A percentile compares a stretch with the other conserved stretches of the same genome.
These are phyloP conservation scores for Oceanodroma leucorhoa DNA, from an alignment of 2,797 vertebrate genomes.

Conservation along the genomic window DNA sequence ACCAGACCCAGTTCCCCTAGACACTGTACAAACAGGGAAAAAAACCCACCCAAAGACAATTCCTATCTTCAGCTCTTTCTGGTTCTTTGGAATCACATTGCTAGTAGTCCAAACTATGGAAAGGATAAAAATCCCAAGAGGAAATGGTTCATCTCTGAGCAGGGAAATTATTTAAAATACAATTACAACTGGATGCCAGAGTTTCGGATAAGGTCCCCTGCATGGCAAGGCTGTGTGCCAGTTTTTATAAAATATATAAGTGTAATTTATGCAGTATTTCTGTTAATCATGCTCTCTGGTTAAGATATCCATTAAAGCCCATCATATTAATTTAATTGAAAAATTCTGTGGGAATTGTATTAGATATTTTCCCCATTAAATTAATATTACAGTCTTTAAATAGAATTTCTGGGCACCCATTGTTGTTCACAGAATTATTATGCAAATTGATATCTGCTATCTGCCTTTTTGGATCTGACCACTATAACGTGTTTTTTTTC, in stretches of 20 bases:
- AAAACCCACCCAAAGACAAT: background rate
- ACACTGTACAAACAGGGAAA: background rate
- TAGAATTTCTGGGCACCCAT: conserved; percentile 58
- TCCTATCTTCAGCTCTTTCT: background rate
- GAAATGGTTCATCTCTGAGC: conserved; percentile 13
- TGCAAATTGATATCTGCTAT: conserved; percentile 61
- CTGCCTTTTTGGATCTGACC: conserved; percentile 51
- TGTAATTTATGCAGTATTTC: conserved; percentile 67
- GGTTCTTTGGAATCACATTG: background rate
- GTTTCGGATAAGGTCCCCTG: conserved; percentile 30
- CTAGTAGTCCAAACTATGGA: background rate
- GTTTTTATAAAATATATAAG: conserved; percentile 49
- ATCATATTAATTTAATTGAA: conserved; percentile 74
- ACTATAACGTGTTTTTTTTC: background rate
- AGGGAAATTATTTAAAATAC: conserved; percentile 48
- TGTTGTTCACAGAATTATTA: conserved; percentile 68
- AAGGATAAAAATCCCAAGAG: conserved; percentile 8
- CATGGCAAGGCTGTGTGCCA: conserved; percentile 29
- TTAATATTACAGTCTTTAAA: conserved; percentile 70
- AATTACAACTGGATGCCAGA: conserved; percentile 52
- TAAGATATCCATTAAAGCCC: conserved; percentile 69
- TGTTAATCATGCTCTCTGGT: conserved; percentile 52
- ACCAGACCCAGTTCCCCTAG: background rate
- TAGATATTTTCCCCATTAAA: conserved; percentile 66
- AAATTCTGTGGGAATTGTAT: conserved; percentile 71